These are phyloP conservation scores for Silvanus unidentatus DNA, from an alignment of 2,888 invertebrate species.

Conservation along the genomic window DNA sequence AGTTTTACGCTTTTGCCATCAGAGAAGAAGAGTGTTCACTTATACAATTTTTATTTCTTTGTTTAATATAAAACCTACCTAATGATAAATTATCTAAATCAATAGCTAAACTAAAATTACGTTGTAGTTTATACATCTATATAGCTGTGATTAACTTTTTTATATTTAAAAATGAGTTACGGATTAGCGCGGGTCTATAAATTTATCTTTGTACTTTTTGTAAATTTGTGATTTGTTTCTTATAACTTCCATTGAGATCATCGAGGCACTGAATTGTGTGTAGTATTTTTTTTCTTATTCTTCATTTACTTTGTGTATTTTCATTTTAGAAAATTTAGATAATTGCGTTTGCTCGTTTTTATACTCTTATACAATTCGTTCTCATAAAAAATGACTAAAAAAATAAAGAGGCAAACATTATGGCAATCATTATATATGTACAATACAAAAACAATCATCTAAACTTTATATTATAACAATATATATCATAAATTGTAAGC, in stretches of 20 bases:
- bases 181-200: background rate
- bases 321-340: background rate
- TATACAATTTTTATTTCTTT: no score
- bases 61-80: no score
- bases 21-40: no score
- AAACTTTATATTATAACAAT: conserved; percentile 9
- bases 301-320: no score
- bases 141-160: conserved; percentile 21
- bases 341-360: background rate
- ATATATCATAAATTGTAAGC: no score
- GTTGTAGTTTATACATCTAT: conserved; percentile 18
- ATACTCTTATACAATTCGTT: background rate
- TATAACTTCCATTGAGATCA: conserved; percentile 41
- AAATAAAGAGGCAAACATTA: background rate
- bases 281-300: no score
- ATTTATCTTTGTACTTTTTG: conserved; percentile 38
- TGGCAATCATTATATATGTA: conserved; percentile 1
- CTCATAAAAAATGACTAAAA: background rate
- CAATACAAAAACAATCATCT: conserved; percentile 9
- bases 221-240: conserved; percentile 29
- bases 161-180: conserved; percentile 8
- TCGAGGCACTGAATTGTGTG: conserved; percentile 41
- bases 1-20: no score
- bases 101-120: conserved; percentile 23
- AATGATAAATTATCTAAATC: conserved; percentile 23